Conservation (phyloP, 2,113 vertebrate genomes). For the Manacus vitellinus region DNA sequence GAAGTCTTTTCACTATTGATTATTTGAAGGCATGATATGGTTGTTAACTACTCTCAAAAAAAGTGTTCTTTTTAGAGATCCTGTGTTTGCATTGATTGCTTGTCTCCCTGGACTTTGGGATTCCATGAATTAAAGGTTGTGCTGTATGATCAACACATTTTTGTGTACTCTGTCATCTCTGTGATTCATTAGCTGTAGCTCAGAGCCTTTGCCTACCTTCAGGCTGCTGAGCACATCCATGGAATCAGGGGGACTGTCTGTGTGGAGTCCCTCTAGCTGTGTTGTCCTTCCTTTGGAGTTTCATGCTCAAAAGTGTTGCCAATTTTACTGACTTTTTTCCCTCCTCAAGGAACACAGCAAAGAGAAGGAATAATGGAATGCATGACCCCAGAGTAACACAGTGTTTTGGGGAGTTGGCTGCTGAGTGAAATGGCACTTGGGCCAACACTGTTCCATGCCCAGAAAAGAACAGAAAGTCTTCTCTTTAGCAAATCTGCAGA, state of each 20-base stretch:
- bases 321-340: neutral
- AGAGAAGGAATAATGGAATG: neutral
- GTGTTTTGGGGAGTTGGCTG: neutral
- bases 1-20: neutral
- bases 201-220: neutral
- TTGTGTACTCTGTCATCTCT: neutral
- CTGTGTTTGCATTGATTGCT: neutral
- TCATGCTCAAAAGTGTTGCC: neutral
- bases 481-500: neutral
- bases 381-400: neutral
- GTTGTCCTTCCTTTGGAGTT: neutral
- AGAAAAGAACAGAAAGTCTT: neutral
- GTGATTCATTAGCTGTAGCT: accelerated
- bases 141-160: neutral
- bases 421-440: neutral
- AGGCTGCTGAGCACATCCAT: neutral
- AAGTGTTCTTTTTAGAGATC: neutral
- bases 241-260: neutral
- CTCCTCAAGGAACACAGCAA: neutral
- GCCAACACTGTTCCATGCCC: neutral
- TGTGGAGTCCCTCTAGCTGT: neutral
- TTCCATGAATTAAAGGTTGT: neutral
- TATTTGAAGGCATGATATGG: neutral
- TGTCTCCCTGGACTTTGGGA: neutral
- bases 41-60: neutral